Conservation (phyloP, 2,797 vertebrate genomes). For the Pyrocephalus nanus region DNA sequence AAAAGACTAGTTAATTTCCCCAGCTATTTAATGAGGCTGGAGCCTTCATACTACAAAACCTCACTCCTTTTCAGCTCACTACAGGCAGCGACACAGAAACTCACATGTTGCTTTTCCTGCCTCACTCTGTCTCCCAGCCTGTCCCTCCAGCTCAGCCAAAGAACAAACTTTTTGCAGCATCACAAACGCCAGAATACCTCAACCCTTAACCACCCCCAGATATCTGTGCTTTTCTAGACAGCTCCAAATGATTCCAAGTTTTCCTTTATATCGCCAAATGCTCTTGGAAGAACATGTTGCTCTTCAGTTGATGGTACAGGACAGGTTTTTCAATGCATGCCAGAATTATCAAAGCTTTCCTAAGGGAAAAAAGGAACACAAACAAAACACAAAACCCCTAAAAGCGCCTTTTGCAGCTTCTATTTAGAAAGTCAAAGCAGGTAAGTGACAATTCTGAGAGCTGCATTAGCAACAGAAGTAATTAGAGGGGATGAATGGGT, state of each 20-base stretch:
- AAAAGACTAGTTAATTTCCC: conserved; percentile 30
- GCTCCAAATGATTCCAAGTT: conserved; percentile 27
- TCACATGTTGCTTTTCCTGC: neutral
- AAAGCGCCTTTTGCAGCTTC: neutral
- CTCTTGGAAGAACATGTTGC: conserved; percentile 49
- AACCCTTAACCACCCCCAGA: neutral
- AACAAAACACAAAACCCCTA: neutral
- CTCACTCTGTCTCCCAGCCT: neutral
- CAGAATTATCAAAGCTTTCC: conserved; percentile 32
- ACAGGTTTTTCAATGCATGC: conserved; percentile 23
- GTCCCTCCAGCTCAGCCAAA: neutral
- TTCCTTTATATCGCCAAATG: conserved; percentile 21
- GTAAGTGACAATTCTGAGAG: neutral
- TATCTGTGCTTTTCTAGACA: conserved; percentile 31
- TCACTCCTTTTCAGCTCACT: neutral
- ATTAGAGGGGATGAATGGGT: neutral
- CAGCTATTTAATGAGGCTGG: conserved; percentile 17
- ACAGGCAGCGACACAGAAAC: neutral
- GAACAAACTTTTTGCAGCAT: neutral
- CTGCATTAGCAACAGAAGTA: neutral
- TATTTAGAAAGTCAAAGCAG: conserved; percentile 3
- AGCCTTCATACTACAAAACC: neutral
- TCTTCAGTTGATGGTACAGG: conserved; percentile 24
- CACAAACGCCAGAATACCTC: neutral
- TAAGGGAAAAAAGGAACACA: neutral